Conservation (phyloP, 1,140 invertebrate genomes). For the Cardiocondyla obscurior region DNA sequence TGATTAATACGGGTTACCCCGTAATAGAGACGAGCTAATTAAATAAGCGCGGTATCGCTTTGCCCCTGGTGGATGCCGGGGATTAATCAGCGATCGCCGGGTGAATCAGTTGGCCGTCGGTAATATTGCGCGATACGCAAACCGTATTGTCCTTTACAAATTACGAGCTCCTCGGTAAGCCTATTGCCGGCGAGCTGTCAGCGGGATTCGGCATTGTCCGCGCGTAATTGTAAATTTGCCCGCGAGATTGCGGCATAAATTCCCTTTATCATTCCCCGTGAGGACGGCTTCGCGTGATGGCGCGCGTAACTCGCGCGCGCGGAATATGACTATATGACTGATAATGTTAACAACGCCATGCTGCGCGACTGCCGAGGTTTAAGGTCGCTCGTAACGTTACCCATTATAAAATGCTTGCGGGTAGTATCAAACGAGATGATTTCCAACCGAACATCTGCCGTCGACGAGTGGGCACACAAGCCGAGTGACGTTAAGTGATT, state of each 20-base stretch:
- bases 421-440: constrained; percentile 54
- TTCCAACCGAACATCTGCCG: constrained; percentile 39
- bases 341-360: constrained; percentile 34
- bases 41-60: neutral
- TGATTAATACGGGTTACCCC: neutral
- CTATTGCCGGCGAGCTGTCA: neutral
- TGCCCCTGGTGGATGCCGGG: neutral
- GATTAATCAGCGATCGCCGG: neutral
- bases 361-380: constrained; percentile 14
- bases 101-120: neutral
- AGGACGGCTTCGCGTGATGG: neutral
- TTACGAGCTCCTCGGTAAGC: too few relatives aligned
- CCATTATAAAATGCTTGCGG: constrained; percentile 40
- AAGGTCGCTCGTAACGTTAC: constrained; percentile 37
- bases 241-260: neutral
- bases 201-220: neutral
- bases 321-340: neutral
- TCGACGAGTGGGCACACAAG: constrained; percentile 17
- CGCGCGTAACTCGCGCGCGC: constrained; percentile 14
- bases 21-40: neutral
- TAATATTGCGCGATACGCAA: neutral
- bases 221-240: neutral
- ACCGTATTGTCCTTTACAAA: neutral
- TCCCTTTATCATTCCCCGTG: neutral
- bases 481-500: constrained; percentile 51